These are phyloP conservation scores for Pygmarrhopalites habei DNA, from an alignment of 1,140 invertebrate species.

Conservation along the genomic window DNA sequence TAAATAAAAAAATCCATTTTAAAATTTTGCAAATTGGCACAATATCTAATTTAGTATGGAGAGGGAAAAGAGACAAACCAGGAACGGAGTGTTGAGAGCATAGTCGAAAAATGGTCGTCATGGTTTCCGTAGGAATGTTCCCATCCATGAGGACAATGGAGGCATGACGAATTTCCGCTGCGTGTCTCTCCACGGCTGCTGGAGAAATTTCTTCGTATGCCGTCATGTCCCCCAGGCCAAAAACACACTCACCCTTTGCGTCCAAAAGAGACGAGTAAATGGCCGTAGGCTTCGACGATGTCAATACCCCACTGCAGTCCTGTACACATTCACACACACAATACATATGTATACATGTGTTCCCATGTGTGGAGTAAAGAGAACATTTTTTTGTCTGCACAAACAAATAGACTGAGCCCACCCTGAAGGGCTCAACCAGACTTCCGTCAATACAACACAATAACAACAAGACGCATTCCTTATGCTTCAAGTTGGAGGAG, in stretches of 20 bases:
- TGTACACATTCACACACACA: conserved; percentile 20
- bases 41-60: too few relatives aligned
- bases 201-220: conserved; percentile 60
- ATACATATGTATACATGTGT: too few relatives aligned
- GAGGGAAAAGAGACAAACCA: conserved; percentile 48
- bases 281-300: conserved; percentile 49
- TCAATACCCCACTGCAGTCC: conserved; percentile 30
- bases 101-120: conserved; percentile 56
- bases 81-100: conserved; percentile 57
- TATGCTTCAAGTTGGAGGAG: too few relatives aligned
- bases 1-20: too few relatives aligned
- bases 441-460: too few relatives aligned
- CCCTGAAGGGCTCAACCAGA: background rate
- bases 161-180: conserved; percentile 42
- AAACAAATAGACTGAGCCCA: background rate
- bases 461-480: too few relatives aligned
- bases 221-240: conserved; percentile 76
- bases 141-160: conserved; percentile 73
- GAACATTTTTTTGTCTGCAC: background rate
- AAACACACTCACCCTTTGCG: conserved; percentile 61
- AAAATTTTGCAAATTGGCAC: too few relatives aligned
- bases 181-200: conserved; percentile 42
- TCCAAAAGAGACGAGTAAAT: conserved; percentile 68
- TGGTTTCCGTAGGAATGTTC: conserved; percentile 61
- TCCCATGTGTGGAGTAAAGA: too few relatives aligned